Evolutionary conservation across 2,113 vertebrate genomes (phyloP), one percentile per base, ranked within the genome.

Genomic region (Geococcyx californianus): DNA sequence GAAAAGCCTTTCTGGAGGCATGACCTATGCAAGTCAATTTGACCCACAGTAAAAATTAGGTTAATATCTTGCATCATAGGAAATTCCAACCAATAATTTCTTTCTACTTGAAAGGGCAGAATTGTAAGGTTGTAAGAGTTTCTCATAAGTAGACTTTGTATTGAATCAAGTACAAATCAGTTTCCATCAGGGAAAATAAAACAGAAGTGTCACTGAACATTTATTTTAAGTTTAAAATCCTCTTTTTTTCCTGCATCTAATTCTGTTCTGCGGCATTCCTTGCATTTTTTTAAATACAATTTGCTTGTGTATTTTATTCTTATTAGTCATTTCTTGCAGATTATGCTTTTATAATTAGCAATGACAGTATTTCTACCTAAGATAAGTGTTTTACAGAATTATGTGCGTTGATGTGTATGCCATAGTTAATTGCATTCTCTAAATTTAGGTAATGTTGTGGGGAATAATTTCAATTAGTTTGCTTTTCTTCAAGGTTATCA

Each of bases 401-500:
- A 82, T 58, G 10, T 45, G 36, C 83, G 79, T 60, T 97, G 82
- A 92, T 79, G 59, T 90, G 64, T 60, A 78, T 81, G 64, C 26
- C 34, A 64, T 34, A 84, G 67, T 90, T 94, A 96, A 96, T 94
- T 95, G 49, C 36, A 86, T 95, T 97, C 64, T 86, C 40, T 90
- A 97, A 91, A 91, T 91, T 87, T 85, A 91, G 74, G 78, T 95
- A 87, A 85, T 74, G n/a, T 94, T 93, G 49, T 75, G 60, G 38
- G 56, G 34, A 95, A 90, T 92, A 78, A 94, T 88, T 95, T 86
- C 72, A 83, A 91, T 93, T 93, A 77, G 52, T 94, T 95, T 94
- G 42, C 11, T 42, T 44, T 76, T 56, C 80, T 54, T 94, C n/a
- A 78, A 26, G 18, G 52, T 84, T 86, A 75, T 91, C 90, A 92